These are phyloP conservation scores for Anoplophora glabripennis DNA, from an alignment of 1,140 invertebrate species.

Conservation along the genomic window DNA sequence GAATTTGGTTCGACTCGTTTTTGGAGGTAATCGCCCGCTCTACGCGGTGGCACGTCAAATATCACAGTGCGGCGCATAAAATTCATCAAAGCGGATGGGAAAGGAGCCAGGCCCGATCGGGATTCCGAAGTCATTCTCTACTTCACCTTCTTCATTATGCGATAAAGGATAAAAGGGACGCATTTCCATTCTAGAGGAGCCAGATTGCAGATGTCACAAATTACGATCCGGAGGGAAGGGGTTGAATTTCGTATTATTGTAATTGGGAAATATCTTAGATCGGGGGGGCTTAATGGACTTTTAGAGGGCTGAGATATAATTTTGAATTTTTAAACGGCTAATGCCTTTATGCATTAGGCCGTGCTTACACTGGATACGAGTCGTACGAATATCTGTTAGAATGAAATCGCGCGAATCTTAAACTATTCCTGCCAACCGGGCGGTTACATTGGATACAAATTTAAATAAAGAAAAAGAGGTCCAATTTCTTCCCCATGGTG, in stretches of 20 bases:
- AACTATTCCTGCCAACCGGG: too few relatives aligned
- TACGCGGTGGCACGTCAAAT: slow-evolving; percentile 3
- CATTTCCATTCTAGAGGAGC: slow-evolving; percentile 27
- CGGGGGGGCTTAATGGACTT: not conserved
- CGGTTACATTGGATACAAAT: too few relatives aligned
- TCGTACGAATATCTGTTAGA: too few relatives aligned
- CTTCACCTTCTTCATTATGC: slow-evolving; percentile 33
- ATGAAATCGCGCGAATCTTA: too few relatives aligned
- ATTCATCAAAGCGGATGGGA: slow-evolving; percentile 44
- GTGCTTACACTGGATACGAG: too few relatives aligned
- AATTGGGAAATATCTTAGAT: slow-evolving; percentile 17
- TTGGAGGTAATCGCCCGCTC: slow-evolving; percentile 4
- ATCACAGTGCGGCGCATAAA: slow-evolving; percentile 43
- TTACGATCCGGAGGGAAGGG: slow-evolving; percentile 19
- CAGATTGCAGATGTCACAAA: slow-evolving; percentile 35
- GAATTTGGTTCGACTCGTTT: not conserved
- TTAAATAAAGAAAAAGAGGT: too few relatives aligned
- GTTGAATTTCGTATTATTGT: slow-evolving; percentile 16
- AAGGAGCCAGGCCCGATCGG: slow-evolving; percentile 9
- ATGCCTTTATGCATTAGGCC: not conserved
- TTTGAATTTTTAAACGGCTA: too few relatives aligned
- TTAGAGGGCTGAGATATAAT: too few relatives aligned
- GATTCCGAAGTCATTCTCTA: slow-evolving; percentile 19
- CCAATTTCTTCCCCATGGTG: too few relatives aligned
- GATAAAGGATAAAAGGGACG: slow-evolving; percentile 24